Evolutionary conservation across 2,113 vertebrate genomes (phyloP), one percentile per base, ranked within the genome.

Genomic region (Corynorhinus townsendii): DNA sequence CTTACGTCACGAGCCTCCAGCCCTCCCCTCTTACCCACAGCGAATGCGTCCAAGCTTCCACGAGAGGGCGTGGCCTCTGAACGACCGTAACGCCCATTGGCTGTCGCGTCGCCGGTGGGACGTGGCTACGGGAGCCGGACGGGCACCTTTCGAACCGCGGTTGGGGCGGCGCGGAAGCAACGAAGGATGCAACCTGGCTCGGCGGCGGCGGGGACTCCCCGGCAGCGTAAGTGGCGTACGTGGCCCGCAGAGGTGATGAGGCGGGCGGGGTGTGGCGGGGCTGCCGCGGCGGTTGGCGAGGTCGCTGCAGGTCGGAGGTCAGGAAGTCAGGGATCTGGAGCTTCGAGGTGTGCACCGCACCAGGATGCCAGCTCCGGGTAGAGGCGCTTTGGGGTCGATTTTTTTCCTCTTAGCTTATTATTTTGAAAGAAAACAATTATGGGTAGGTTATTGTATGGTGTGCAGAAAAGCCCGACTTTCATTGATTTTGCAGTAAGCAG

Each of bases 181-280:
- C 4, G 12, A 8, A 88, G 24, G 77, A 97, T 97, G 97, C 93
- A 95, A 17, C 47, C 89, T 7, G 88, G 95, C 85, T n/a, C 45
- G 87, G 92, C 91, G 66, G 84, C 95, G 84, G 94, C 92, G 92
- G 97, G 94, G 94, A 89, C 95, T n/a, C 89, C 94, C 87, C 95
- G 96, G 93, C 96, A 96, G 96, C 97, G 96, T 97, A 97, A 97
- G 97, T 96, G 97, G 96, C 96, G 96, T 97, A 97, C 95, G 97
- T 96, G 94, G 89, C 96, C 59, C 8, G 40, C 54, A 2, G n/a
- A 30, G 64, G 83, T 30, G 71, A 49, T 64, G 15, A 24, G 69
- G 75, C 17, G 59, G 90, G 94, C 33, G 69, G 45, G 79, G 89
- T 12, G 83, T 82, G 80, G 84, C 38, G 16, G 81, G 90, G 72